Percentiles rank a stretch among this genome's conserved stretches.
phyloP scores from a whole-genome alignment of 2,888 invertebrate genomes.

The Isotomurus palustris region DNA sequence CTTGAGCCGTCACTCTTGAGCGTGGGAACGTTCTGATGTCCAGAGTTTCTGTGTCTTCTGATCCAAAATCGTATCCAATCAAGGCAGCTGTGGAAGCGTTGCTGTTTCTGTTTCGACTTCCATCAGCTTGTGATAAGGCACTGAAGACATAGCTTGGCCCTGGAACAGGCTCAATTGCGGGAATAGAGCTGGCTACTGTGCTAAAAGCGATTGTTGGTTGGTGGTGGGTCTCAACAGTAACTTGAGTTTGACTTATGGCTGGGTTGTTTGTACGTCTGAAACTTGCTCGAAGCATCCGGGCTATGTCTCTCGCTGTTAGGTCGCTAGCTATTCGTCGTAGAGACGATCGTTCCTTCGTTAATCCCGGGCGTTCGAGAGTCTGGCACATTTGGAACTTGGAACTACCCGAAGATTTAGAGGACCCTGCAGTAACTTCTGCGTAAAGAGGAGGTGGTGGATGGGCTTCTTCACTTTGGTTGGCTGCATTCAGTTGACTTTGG shows the following conservation, averaged over 20 bases:
- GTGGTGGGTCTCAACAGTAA: too few relatives aligned
- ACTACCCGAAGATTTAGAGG: not conserved
- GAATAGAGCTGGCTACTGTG: too few relatives aligned
- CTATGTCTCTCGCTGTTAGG: conserved; percentile 42
- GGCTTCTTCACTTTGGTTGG: conserved; percentile 5
- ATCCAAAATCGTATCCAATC: conserved; percentile 14
- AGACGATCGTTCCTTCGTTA: conserved; percentile 35
- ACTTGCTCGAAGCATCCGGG: conserved; percentile 36
- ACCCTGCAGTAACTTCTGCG: conserved; percentile 26
- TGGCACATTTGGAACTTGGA: conserved; percentile 33
- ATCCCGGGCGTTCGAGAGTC: conserved; percentile 32
- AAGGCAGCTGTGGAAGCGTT: conserved; percentile 40
- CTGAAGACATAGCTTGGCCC: conserved; percentile 15
- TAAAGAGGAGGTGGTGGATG: conserved; percentile 32
- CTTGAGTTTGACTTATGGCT: too few relatives aligned
- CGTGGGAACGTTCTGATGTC: not conserved
- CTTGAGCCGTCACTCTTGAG: too few relatives aligned
- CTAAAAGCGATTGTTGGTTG: too few relatives aligned
- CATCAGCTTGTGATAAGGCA: conserved; percentile 20
- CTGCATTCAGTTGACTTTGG: conserved; percentile 16
- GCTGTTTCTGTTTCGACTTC: conserved; percentile 32
- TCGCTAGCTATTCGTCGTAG: conserved; percentile 41
- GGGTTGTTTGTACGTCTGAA: conserved; percentile 17
- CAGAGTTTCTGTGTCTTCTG: not conserved
- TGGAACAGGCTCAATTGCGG: not conserved